These are phyloP conservation scores for Mesorhabditis belari DNA, from an alignment of 2,888 invertebrate species.

Conservation along the genomic window DNA sequence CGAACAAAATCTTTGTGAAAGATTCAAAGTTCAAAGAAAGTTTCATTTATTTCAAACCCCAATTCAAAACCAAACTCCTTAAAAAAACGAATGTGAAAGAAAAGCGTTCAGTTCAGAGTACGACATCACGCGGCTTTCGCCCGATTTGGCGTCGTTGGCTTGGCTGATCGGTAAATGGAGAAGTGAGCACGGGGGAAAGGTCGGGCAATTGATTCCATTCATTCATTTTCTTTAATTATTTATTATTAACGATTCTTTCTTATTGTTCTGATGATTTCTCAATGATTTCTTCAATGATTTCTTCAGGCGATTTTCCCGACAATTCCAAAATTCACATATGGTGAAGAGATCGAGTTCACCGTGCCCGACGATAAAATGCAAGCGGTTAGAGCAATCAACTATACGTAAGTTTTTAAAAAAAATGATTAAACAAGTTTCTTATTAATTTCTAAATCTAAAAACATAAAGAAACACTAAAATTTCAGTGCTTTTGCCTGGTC, in stretches of 20 bases:
- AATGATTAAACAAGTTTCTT: neutral
- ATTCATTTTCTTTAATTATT: too few species aligned
- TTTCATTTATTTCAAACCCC: neutral
- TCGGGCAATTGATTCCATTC: too few species aligned
- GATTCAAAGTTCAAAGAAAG: neutral
- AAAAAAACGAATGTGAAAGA: neutral
- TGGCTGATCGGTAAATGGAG: constrained; percentile 52
- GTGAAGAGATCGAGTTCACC: constrained; percentile 50
- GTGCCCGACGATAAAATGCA: constrained; percentile 41
- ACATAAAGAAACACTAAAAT: too few species aligned
- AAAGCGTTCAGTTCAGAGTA: constrained; percentile 49
- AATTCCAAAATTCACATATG: constrained; percentile 53
- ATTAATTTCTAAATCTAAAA: too few species aligned
- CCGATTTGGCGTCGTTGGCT: constrained; percentile 38
- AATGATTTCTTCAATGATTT: neutral
- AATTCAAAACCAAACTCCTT: neutral
- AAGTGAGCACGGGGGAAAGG: constrained; percentile 51
- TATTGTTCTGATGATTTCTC: constrained; percentile 1
- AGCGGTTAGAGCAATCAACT: constrained; percentile 46
- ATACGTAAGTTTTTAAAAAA: constrained; percentile 39
- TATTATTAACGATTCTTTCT: neutral
- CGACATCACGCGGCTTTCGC: constrained; percentile 37
- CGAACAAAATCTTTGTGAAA: neutral
- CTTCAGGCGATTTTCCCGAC: constrained; percentile 43
- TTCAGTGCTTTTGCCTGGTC: constrained; percentile 52